Base-by-base conservation (phyloP, 2,888 invertebrate species). In the Antheraea assamensis region DNA sequence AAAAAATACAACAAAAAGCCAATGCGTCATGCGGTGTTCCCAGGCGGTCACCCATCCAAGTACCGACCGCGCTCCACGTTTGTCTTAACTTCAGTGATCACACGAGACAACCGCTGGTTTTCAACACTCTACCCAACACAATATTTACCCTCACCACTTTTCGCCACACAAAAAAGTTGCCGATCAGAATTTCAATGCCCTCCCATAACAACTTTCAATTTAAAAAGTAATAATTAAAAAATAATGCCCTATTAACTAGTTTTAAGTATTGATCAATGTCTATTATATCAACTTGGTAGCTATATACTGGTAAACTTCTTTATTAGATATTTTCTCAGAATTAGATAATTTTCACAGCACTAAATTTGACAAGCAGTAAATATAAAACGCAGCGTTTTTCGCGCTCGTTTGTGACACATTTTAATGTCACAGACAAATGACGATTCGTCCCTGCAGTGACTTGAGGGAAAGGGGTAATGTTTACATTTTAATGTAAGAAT, bases 401-500 rank as follows among this genome's bases (percentile, higher is more conserved):
- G 78, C 90, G 91, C 89, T 72, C 76, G 90, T 87, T 79, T 88
- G 82, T 74, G 27, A 0, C 5, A 24, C 27, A 72, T 74, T 80
- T 77, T 83, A 85, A 88, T 89, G 90, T 88, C 86, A 85, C 88
- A 90, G 88, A 89, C 90, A 90, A 92, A 92, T 91, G 90, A 91
- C 90, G 85, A 90, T 89, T 87, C 87, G 83, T 85, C 86, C 86
- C 86, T 87, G 78, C 87, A 84, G 88, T 79, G 87, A 88, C 88
- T 88, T 88, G 83, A 86, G 87, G 83, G 85, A 87, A 91, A 89
- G 87, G 89, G 92, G 88, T 87, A 84, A 85, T 90, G 92, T 93
- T 93, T 92, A 92, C 91, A 91, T 91, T 92, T 93, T 93, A 93
- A 93, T 93, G 91, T 89, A 92, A 92, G 93, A 92, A 90, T 88